phyloP scores from a whole-genome alignment of 2,797 vertebrate genomes.

The Poecilia gillii region DNA sequence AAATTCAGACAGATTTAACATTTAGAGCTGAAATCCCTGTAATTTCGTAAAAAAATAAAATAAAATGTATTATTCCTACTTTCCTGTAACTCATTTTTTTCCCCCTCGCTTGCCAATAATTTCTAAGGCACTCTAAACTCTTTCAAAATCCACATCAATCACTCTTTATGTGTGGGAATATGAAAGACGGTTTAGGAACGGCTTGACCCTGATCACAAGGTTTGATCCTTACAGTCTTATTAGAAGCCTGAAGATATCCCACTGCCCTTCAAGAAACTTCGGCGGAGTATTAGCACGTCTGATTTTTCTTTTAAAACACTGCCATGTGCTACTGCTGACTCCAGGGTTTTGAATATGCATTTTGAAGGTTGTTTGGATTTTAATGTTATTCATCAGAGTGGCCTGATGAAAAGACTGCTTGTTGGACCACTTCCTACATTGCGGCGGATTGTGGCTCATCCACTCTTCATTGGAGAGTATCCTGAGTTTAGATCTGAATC shows the following conservation, averaged over 20 bases:
- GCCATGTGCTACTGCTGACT: constrained; percentile 37
- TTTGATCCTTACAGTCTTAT: constrained; percentile 8
- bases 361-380: constrained; percentile 65
- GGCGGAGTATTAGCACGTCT: constrained; percentile 20
- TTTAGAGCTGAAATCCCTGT: not conserved
- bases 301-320: constrained; percentile 32
- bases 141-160: not conserved
- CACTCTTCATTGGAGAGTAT: constrained; percentile 54
- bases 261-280: constrained; percentile 27
- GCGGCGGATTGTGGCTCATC: constrained; percentile 48
- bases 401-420: constrained; percentile 56
- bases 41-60: not conserved
- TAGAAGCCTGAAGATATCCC: constrained; percentile 6
- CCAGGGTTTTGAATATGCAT: constrained; percentile 63
- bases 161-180: not conserved
- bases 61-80: not conserved
- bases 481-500: constrained; percentile 58
- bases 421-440: constrained; percentile 41
- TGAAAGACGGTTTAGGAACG: not conserved
- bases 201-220: constrained; percentile 7
- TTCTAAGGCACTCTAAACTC: not conserved
- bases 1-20: not conserved
- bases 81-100: not conserved
- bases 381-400: constrained; percentile 60
- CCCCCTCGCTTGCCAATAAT: not conserved